Evolutionary conservation across 2,888 invertebrate genomes (phyloP).

Genomic region (Tupiocoris notatus): DNA sequence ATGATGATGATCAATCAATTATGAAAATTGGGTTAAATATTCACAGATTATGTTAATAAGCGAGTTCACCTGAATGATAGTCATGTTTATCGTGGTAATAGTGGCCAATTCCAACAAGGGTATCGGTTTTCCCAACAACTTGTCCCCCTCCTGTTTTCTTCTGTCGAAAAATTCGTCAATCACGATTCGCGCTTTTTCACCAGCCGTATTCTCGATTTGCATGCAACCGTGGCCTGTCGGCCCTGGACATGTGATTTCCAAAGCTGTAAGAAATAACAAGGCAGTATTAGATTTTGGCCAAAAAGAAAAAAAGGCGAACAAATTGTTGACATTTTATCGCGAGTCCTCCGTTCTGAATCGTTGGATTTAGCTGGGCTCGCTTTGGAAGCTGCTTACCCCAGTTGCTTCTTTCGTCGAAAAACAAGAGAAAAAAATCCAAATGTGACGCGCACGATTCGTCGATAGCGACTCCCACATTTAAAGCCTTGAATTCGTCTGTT

Average conservation of each 20-base stretch:
- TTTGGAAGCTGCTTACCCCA: conserved; percentile 4
- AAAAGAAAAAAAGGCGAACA: too few species aligned
- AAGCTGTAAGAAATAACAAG: too few species aligned
- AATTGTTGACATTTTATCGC: too few species aligned
- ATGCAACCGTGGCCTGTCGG: conserved; percentile 85
- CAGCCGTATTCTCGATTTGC: conserved; percentile 75
- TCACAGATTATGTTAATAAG: too few species aligned
- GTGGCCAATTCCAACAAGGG: conserved; percentile 67
- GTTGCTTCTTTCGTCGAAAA: conserved; percentile 64
- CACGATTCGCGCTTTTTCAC: conserved; percentile 73
- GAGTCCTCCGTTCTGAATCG: background rate
- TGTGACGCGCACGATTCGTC: conserved; percentile 82
- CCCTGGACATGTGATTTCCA: conserved; percentile 61
- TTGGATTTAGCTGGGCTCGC: too few species aligned
- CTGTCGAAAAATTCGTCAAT: conserved; percentile 72
- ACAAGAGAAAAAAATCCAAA: conserved; percentile 64
- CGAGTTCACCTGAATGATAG: conserved; percentile 66
- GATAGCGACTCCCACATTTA: conserved; percentile 82
- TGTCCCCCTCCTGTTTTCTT: conserved; percentile 60
- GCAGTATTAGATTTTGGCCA: too few species aligned
- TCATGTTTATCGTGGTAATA: conserved; percentile 83
- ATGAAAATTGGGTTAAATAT: too few species aligned
- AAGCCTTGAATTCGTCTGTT: conserved; percentile 68
- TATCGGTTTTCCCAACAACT: conserved; percentile 53
- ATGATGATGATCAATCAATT: too few species aligned